Conservation (phyloP, 1,140 invertebrate genomes). For the Globodera rostochiensis region DNA sequence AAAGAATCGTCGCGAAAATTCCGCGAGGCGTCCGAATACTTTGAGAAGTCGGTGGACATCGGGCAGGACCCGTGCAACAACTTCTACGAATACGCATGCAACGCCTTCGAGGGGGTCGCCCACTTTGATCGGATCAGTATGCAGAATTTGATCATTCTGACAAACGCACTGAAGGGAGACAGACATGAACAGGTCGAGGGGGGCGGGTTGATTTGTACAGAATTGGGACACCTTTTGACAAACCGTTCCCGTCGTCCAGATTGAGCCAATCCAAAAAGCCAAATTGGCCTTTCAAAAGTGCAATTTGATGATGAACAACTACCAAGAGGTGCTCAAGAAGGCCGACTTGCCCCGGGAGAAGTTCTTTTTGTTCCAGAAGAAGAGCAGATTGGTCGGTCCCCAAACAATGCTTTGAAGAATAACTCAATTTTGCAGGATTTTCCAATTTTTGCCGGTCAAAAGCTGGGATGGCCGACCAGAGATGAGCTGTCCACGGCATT, state of each 20-base stretch:
- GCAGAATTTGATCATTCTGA: constrained; percentile 10
- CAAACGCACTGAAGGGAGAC: neutral
- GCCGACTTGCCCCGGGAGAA: constrained; percentile 12
- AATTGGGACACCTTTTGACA: neutral
- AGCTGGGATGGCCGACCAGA: neutral
- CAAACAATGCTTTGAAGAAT: neutral
- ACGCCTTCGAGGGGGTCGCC: constrained; percentile 10
- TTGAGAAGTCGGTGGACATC: constrained; percentile 19
- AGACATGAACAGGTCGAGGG: neutral
- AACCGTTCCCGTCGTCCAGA: neutral
- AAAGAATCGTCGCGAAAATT: constrained; percentile 6
- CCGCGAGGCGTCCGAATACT: constrained; percentile 3
- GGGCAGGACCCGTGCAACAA: constrained; percentile 38
- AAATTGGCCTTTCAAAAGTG: constrained; percentile 27
- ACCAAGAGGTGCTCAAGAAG: neutral
- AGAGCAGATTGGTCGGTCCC: neutral
- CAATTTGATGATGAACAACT: constrained; percentile 2
- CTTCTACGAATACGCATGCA: constrained; percentile 41
- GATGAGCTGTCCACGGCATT: neutral
- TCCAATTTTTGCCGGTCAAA: neutral
- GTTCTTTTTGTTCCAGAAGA: constrained; percentile 13
- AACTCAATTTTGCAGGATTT: neutral
- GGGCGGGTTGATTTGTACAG: neutral
- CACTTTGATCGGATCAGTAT: constrained; percentile 5
- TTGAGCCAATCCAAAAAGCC: constrained; percentile 5